These are phyloP conservation scores for Lochmaea capreae DNA, from an alignment of 2,888 invertebrate genomes.

Conservation along the genomic window DNA sequence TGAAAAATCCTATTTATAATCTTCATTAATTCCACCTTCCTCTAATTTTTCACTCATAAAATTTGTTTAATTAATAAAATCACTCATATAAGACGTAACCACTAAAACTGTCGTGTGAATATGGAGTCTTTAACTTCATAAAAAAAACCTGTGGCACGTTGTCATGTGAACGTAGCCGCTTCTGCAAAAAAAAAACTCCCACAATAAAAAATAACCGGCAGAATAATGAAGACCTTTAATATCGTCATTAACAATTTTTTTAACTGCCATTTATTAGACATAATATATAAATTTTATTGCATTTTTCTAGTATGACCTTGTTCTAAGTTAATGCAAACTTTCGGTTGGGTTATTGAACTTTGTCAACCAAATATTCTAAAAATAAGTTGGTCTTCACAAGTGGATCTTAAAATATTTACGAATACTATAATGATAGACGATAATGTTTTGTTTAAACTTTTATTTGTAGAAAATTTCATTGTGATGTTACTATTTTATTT, in stretches of 20 bases:
- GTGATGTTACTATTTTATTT: not conserved
- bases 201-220: not conserved
- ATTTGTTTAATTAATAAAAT: too few relatives aligned
- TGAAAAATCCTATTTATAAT: too few relatives aligned
- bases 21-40: too few relatives aligned
- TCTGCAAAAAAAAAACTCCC: not conserved
- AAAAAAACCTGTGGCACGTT: too few relatives aligned
- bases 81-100: too few relatives aligned
- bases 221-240: not conserved
- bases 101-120: too few relatives aligned
- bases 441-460: constrained; percentile 4
- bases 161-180: too few relatives aligned
- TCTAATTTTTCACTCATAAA: too few relatives aligned
- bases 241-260: not conserved
- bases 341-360: not conserved
- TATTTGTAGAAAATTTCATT: not conserved
- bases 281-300: not conserved
- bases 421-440: constrained; percentile 8
- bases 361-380: constrained; percentile 9
- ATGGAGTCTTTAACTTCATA: too few relatives aligned
- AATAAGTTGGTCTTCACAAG: constrained; percentile 10
- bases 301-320: constrained; percentile 15
- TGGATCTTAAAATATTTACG: constrained; percentile 19
- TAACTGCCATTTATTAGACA: not conserved
- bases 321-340: constrained; percentile 3